Base-by-base conservation (phyloP, 2,888 invertebrate species). In the Hirtodrosophila confusa region DNA sequence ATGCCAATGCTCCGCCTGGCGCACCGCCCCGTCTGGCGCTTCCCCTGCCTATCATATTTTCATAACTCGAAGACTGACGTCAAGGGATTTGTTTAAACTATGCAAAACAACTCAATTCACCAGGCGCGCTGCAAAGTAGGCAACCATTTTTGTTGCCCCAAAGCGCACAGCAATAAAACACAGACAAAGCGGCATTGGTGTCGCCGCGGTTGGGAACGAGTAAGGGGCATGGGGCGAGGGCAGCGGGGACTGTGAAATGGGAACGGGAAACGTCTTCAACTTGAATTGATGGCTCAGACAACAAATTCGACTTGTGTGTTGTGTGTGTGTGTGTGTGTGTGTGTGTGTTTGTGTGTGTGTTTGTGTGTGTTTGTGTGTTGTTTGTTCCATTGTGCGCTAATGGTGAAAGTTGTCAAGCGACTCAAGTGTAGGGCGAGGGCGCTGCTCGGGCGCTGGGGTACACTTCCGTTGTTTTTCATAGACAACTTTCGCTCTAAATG, bases 81-180 rank as follows among this genome's bases (percentile, higher is more conserved):
- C 73, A 68, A 48, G 61, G 75, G 78, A 78, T 78, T 78, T 67
- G 54, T 69, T 66, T 70, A 88, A 83, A 83, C 88, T 87, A 86
- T 86, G 86, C 83, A 85, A 83, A 88, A 75, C 79, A 75, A 69
- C 76, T 70, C 70, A 77, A 83, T 75, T 72, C 72, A 60, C 48
- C 63, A 70, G 69, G 67, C 74, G 66, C 60, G 75, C 75, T 71
- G 68, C 53, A 77, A 77, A 88, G 84, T 86, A 83, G 87, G 69
- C 88, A 79, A 80, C 75, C 50, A 75, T 78, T 87, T 69, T 73
- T 78, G 76, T 76, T 75, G 78, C 74, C 84, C 86, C 83, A 78
- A 88, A 85, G 86, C 83, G 80, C 75, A 70, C 67, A 80, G 79
- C 83, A 79, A 89, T 89, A 89, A 88, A 89, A 80, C 74, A 86